phyloP scores from a whole-genome alignment of 2,888 invertebrate species.

The Pheosia gnoma region DNA sequence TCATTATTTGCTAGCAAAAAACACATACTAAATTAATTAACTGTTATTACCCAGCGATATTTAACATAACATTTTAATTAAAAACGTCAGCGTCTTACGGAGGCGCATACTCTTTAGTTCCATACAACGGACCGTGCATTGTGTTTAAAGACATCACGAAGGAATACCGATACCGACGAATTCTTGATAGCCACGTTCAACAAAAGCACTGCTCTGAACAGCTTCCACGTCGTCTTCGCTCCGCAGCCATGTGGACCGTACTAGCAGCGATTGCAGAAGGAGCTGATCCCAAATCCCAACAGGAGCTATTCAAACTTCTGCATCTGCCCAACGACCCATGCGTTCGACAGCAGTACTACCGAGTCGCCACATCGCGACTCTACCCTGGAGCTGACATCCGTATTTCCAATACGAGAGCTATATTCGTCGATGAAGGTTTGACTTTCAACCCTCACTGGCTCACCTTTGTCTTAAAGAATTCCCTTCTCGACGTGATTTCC shows the following conservation, averaged over 20 bases:
- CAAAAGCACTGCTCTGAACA: neutral
- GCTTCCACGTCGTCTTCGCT: slow-evolving; percentile 3
- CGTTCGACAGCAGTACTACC: slow-evolving; percentile 24
- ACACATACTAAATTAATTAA: neutral
- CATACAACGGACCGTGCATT: neutral
- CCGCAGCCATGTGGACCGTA: slow-evolving; percentile 29
- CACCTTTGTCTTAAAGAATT: slow-evolving; percentile 14
- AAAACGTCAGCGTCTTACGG: neutral
- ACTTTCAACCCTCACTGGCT: slow-evolving; percentile 20
- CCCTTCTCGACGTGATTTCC: slow-evolving; percentile 18
- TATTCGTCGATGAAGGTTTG: slow-evolving; percentile 23
- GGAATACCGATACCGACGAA: neutral
- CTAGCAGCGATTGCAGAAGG: slow-evolving; percentile 34
- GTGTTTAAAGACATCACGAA: neutral
- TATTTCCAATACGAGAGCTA: slow-evolving; percentile 13
- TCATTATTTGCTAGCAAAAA: neutral
- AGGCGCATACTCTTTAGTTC: neutral
- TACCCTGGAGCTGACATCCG: slow-evolving; percentile 4
- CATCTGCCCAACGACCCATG: slow-evolving; percentile 21
- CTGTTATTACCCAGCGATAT: neutral
- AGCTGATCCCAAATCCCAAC: slow-evolving; percentile 18
- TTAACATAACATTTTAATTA: neutral
- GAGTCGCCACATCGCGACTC: slow-evolving; percentile 21
- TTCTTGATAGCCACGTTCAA: neutral
- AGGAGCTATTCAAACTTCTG: slow-evolving; percentile 23